Percentiles rank a stretch among this genome's conserved stretches.
Evolutionary conservation across 2,888 invertebrate genomes (phyloP).

Genomic region (Clanis bilineata): DNA sequence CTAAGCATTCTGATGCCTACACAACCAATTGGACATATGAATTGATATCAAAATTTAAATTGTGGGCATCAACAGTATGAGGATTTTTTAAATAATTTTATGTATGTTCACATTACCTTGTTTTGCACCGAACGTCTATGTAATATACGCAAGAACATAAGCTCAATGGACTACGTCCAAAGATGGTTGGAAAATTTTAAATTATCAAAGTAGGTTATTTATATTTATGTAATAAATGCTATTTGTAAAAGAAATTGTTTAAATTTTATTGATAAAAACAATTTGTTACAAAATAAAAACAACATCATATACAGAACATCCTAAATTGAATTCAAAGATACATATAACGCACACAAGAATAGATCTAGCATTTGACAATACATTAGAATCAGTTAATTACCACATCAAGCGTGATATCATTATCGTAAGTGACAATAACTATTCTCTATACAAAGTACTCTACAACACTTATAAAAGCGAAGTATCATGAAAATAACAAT

Average conservation of each 20-base stretch:
- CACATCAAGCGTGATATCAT: too few species aligned
- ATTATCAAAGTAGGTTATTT: not conserved
- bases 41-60: conserved; percentile 2
- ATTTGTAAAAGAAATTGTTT: not conserved
- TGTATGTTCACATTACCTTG: not conserved
- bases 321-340: not conserved
- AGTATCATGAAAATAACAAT: too few species aligned
- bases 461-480: too few species aligned
- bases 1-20: conserved; percentile 21
- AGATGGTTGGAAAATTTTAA: not conserved
- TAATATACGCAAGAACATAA: not conserved
- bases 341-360: not conserved
- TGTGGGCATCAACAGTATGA: not conserved
- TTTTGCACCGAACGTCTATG: not conserved
- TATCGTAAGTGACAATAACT: too few species aligned
- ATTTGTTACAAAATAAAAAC: not conserved
- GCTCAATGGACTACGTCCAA: not conserved
- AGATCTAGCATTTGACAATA: not conserved
- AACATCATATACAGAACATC: too few species aligned
- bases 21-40: not conserved
- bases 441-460: too few species aligned
- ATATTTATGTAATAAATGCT: not conserved
- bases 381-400: too few species aligned
- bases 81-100: not conserved
- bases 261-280: not conserved